phyloP scores from a whole-genome alignment of 2,113 vertebrate genomes.

The Oreotragus oreotragus region DNA sequence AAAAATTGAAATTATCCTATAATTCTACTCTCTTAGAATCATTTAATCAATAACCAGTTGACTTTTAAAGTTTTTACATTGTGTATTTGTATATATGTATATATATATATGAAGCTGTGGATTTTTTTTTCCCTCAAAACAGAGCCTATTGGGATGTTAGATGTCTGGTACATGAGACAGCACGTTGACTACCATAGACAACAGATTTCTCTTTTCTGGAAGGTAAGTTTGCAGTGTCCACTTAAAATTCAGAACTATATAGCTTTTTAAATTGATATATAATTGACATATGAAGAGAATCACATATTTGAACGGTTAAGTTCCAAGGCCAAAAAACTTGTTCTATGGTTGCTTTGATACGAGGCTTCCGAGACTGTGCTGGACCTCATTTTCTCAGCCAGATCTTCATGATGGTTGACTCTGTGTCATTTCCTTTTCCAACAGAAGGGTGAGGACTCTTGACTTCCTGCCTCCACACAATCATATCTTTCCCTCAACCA shows the following conservation, averaged over 20 bases:
- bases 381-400: background rate
- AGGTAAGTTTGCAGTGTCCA: constrained; percentile 72
- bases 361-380: background rate
- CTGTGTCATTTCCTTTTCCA: background rate
- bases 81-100: background rate
- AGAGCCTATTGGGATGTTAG: constrained; percentile 73
- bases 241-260: background rate
- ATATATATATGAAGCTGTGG: background rate
- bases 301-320: background rate
- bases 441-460: background rate
- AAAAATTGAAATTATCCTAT: background rate
- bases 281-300: background rate
- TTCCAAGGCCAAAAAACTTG: background rate
- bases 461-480: background rate
- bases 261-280: background rate
- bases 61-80: background rate
- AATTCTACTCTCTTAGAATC: background rate
- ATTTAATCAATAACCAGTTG: background rate
- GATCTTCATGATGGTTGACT: background rate
- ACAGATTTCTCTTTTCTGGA: constrained; percentile 82
- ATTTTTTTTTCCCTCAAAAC: background rate
- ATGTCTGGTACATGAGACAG: constrained; percentile 78
- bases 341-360: background rate
- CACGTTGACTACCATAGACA: background rate
- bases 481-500: background rate